Base-by-base conservation (phyloP, 1,140 invertebrate species). In the Euschistus heros region DNA sequence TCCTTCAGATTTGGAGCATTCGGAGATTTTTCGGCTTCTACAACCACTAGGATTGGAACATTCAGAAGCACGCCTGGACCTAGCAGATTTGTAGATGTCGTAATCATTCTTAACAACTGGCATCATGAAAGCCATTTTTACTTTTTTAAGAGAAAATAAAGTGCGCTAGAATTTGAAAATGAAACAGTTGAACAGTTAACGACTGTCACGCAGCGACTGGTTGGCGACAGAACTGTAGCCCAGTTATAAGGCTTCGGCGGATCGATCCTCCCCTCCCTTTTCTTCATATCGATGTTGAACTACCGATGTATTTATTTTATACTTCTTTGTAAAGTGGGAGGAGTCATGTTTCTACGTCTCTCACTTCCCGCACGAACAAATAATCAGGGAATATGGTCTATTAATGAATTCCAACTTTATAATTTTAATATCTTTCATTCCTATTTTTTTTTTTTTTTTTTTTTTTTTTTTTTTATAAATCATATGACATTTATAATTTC, bases 51-150 rank as follows among this genome's bases (percentile, higher is more conserved):
- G 79, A 77, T 85, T 85, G 22, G 85, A 84, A 66, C 85, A 86
- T 73, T 91, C 88, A 10, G 87, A 89, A 24, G 81, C 81, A 30
- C 85, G 80, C 63, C 88, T 79, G 65, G 81, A 82, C 62, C 88
- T 81, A 75, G 87, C 86, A 65, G 85, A 86, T 77, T 89, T 89
- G 80, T 93, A 93, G 74, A 93, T 92, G 74, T 93, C 88, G 81
- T 88, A 92, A 76, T 92, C 88, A 77, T 92, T 92, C 81, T 91
- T 92, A 75, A 93, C 84, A 68, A 93, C 89, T 46, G 89, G 90
- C 87, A 92, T 91, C 89, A 92, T 92, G 78, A 92, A 92, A 79
- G 90, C 90, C 90, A 92, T 92, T 75, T 81, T 73, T 22, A 37
- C 26, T 22, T 37, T 64, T 20, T 8, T 18, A 57, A 50, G 8